These are phyloP conservation scores for Lepidurus arcticus DNA, from an alignment of 1,140 invertebrate species.

Conservation along the genomic window DNA sequence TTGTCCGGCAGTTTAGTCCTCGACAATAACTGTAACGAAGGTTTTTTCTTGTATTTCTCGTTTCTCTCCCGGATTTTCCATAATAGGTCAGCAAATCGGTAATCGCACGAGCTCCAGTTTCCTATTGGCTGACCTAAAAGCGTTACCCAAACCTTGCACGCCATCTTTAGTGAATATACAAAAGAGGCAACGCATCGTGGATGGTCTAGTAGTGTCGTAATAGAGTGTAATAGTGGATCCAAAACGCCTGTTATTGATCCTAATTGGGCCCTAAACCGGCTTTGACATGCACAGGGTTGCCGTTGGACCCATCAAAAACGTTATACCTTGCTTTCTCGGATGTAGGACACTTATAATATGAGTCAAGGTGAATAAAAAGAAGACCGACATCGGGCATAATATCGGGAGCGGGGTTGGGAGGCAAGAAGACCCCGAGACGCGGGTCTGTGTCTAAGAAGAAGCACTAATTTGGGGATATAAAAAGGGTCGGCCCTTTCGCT, in stretches of 20 bases:
- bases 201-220: too few species aligned
- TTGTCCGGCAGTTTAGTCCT: not conserved
- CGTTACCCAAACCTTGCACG: too few species aligned
- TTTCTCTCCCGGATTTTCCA: too few species aligned
- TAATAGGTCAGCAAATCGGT: too few species aligned
- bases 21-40: too few species aligned
- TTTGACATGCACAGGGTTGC: not conserved
- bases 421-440: not conserved
- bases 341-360: not conserved
- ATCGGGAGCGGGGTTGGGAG: not conserved
- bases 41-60: too few species aligned
- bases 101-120: too few species aligned
- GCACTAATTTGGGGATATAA: not conserved
- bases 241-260: not conserved
- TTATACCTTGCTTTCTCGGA: not conserved
- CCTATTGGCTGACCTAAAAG: too few species aligned
- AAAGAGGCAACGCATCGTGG: too few species aligned
- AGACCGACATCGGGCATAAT: not conserved
- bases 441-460: not conserved
- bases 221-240: not conserved
- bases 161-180: too few species aligned
- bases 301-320: not conserved
- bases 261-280: not conserved
- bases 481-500: not conserved
- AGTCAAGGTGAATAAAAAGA: constrained; percentile 1